Conservation (phyloP, 1,140 invertebrate genomes). For the Diorhabda carinulata region DNA sequence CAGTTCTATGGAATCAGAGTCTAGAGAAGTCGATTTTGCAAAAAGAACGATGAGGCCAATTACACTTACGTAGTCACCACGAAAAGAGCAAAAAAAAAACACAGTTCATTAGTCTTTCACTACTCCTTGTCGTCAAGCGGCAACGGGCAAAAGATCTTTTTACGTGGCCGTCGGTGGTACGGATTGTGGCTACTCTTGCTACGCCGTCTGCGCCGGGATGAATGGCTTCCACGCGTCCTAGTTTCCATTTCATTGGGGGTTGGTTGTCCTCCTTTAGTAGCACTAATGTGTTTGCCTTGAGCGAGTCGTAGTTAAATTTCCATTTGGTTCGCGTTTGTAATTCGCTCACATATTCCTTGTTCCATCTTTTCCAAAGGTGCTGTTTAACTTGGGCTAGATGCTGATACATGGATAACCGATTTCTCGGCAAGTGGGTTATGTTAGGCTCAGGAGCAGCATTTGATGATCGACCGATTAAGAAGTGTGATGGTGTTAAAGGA, state of each 20-base stretch:
- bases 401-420: constrained; percentile 20
- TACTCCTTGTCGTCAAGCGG: not conserved
- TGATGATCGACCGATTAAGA: constrained; percentile 26
- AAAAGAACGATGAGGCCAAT: not conserved
- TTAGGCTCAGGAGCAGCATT: constrained; percentile 18
- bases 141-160: not conserved
- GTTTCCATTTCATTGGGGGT: not conserved
- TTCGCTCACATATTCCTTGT: constrained; percentile 32
- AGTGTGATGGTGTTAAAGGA: constrained; percentile 31
- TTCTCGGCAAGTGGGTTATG: constrained; percentile 6
- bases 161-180: not conserved
- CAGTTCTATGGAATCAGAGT: not conserved
- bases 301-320: not conserved
- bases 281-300: not conserved
- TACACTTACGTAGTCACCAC: not conserved
- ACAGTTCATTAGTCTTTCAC: not conserved
- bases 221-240: not conserved
- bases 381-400: constrained; percentile 20
- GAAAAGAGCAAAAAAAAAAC: not conserved
- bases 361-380: constrained; percentile 38
- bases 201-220: not conserved
- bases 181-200: not conserved
- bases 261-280: not conserved
- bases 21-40: not conserved
- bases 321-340: constrained; percentile 30